These are phyloP conservation scores for Lissocephala sabroskyi DNA, from an alignment of 2,888 invertebrate genomes.

Conservation along the genomic window DNA sequence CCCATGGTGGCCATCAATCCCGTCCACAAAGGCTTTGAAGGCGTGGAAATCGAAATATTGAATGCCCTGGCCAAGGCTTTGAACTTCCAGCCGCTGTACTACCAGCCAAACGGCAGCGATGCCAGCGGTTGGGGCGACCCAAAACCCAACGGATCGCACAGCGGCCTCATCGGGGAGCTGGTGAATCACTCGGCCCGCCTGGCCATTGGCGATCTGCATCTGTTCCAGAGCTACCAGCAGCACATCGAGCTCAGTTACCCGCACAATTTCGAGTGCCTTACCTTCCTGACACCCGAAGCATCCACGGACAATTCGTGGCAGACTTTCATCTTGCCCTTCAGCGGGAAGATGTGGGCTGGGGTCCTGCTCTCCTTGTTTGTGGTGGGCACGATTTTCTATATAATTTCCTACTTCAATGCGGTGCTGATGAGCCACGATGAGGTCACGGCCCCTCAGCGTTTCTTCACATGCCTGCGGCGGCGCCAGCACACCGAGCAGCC, in stretches of 20 bases:
- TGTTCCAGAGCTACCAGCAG: conserved; percentile 79
- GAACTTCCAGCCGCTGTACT: conserved; percentile 81
- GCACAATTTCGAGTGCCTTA: conserved; percentile 87
- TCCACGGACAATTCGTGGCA: conserved; percentile 88
- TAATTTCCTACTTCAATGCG: conserved; percentile 74
- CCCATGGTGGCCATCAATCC: conserved; percentile 62
- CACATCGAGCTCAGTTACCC: conserved; percentile 83
- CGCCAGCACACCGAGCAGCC: conserved; percentile 1
- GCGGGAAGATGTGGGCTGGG: conserved; percentile 83
- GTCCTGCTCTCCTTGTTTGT: conserved; percentile 79
- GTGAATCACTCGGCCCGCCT: conserved; percentile 80
- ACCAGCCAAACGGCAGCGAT: conserved; percentile 77
- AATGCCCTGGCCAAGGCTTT: conserved; percentile 79
- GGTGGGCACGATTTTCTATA: conserved; percentile 79
- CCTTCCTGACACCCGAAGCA: conserved; percentile 88
- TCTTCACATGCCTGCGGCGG: conserved; percentile 38
- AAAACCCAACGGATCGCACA: conserved; percentile 79
- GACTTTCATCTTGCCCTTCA: conserved; percentile 86
- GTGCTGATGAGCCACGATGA: conserved; percentile 22
- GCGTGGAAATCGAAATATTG: conserved; percentile 68
- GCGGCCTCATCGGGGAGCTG: conserved; percentile 78
- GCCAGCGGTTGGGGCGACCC: conserved; percentile 79
- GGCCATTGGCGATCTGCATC: conserved; percentile 84
- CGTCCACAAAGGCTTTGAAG: conserved; percentile 35
- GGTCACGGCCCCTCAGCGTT: conserved; percentile 8